Evolutionary conservation across 2,797 vertebrate species (phyloP).

Genomic region (Glyptemys insculpta): DNA sequence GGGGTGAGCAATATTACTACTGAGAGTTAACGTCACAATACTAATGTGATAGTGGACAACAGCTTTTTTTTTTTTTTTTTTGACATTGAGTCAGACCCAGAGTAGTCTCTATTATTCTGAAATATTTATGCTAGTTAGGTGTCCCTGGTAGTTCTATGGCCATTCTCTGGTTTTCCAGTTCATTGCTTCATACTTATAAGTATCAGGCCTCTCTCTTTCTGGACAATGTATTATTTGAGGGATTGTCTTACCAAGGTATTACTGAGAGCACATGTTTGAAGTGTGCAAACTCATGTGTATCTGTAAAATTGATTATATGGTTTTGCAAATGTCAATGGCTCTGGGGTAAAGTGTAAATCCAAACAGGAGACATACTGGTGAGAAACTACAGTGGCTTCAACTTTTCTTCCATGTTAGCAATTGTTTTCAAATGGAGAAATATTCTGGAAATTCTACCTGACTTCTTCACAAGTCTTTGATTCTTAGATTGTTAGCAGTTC

Average conservation of each 20-base stretch:
- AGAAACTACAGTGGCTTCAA: background rate
- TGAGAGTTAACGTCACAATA: background rate
- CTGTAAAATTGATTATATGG: background rate
- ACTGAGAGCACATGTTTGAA: background rate
- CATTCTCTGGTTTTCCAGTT: background rate
- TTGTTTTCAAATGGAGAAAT: background rate
- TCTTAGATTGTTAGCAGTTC: constrained; percentile 14
- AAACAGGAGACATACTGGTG: background rate
- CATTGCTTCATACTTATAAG: background rate
- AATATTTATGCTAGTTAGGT: background rate
- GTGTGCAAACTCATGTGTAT: background rate
- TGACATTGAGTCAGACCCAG: background rate
- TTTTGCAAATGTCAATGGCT: background rate
- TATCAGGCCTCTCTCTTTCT: background rate
- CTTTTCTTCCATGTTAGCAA: background rate
- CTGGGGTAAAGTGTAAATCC: background rate
- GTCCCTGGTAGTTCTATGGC: background rate
- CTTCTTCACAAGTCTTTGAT: background rate
- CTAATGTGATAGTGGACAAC: background rate
- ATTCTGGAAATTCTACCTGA: background rate
- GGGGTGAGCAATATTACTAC: background rate
- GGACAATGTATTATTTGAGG: background rate
- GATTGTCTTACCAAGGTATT: background rate
- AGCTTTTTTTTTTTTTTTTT: too few relatives aligned
- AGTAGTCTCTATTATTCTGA: background rate